phyloP scores from a whole-genome alignment of 1,140 invertebrate genomes.

The Sminthurinus signatus region DNA sequence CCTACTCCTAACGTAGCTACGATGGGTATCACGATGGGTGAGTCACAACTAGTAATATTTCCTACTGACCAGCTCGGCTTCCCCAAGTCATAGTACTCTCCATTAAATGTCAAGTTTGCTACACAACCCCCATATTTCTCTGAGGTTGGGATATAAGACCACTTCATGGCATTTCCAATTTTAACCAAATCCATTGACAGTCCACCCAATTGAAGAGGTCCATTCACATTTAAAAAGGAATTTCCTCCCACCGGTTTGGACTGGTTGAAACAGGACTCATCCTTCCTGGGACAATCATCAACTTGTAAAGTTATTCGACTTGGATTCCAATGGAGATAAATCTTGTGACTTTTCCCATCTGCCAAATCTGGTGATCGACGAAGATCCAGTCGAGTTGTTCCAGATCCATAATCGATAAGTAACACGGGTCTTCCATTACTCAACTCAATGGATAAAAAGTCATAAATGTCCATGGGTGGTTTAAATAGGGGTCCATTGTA shows the following conservation, averaged over 20 bases:
- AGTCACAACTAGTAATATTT: slow-evolving; percentile 55
- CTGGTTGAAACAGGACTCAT: slow-evolving; percentile 22
- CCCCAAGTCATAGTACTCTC: slow-evolving; percentile 68
- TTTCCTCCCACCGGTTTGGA: slow-evolving; percentile 61
- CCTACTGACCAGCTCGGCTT: slow-evolving; percentile 60
- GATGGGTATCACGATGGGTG: slow-evolving; percentile 59
- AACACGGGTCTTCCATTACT: slow-evolving; percentile 74
- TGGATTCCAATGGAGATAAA: slow-evolving; percentile 69
- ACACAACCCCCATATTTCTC: slow-evolving; percentile 76
- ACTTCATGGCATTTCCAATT: slow-evolving; percentile 53
- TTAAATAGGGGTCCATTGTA: slow-evolving; percentile 76
- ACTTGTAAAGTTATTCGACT: slow-evolving; percentile 47
- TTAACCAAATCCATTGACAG: slow-evolving; percentile 56
- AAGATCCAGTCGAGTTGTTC: slow-evolving; percentile 62
- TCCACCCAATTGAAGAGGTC: slow-evolving; percentile 80
- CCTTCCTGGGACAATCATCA: slow-evolving; percentile 32
- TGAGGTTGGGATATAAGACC: slow-evolving; percentile 58
- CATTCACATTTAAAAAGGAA: slow-evolving; percentile 73
- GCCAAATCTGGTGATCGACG: slow-evolving; percentile 64
- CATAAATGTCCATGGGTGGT: slow-evolving; percentile 56
- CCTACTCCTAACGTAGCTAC: slow-evolving; percentile 73
- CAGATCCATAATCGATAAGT: slow-evolving; percentile 83
- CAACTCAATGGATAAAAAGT: slow-evolving; percentile 88
- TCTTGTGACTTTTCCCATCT: slow-evolving; percentile 69
- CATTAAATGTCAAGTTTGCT: slow-evolving; percentile 73